Conservation (phyloP, 1,140 invertebrate species). For the Diploscapter pachys region DNA sequence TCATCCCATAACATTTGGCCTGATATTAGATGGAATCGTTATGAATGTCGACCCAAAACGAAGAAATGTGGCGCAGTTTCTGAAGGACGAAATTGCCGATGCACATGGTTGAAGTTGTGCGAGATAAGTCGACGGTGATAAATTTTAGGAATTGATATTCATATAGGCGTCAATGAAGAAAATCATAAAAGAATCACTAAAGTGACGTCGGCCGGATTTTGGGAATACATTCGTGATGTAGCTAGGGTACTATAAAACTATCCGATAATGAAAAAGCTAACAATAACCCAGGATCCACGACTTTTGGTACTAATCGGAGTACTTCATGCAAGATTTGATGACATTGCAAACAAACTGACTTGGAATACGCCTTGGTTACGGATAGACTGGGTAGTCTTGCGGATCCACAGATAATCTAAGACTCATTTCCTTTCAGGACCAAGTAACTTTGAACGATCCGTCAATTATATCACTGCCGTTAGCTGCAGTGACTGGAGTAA, state of each 20-base stretch:
- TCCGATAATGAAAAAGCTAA: too few relatives aligned
- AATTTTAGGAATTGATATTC: too few relatives aligned
- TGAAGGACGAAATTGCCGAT: slow-evolving; percentile 60
- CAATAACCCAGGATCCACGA: slow-evolving; percentile 21
- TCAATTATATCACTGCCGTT: slow-evolving; percentile 28
- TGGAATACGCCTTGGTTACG: too few relatives aligned
- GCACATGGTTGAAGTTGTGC: slow-evolving; percentile 48
- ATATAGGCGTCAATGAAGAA: background rate
- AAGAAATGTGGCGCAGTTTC: slow-evolving; percentile 56
- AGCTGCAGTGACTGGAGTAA: slow-evolving; percentile 43
- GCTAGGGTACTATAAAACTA: too few relatives aligned
- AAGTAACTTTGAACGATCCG: slow-evolving; percentile 38
- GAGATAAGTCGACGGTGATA: too few relatives aligned
- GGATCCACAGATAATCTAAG: too few relatives aligned
- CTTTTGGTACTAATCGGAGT: slow-evolving; percentile 33
- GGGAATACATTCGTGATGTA: slow-evolving; percentile 36
- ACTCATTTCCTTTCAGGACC: slow-evolving; percentile 18
- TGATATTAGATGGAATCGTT: slow-evolving; percentile 60
- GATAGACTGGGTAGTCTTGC: too few relatives aligned
- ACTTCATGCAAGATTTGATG: slow-evolving; percentile 17
- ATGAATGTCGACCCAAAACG: slow-evolving; percentile 54
- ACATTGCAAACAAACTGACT: background rate
- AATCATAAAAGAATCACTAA: slow-evolving; percentile 25
- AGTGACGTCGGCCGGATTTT: slow-evolving; percentile 28
- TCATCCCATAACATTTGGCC: slow-evolving; percentile 59